These are phyloP conservation scores for cat (Felis catus) DNA, from an alignment of 2,113 vertebrate genomes.

Conservation along the genomic window DNA sequence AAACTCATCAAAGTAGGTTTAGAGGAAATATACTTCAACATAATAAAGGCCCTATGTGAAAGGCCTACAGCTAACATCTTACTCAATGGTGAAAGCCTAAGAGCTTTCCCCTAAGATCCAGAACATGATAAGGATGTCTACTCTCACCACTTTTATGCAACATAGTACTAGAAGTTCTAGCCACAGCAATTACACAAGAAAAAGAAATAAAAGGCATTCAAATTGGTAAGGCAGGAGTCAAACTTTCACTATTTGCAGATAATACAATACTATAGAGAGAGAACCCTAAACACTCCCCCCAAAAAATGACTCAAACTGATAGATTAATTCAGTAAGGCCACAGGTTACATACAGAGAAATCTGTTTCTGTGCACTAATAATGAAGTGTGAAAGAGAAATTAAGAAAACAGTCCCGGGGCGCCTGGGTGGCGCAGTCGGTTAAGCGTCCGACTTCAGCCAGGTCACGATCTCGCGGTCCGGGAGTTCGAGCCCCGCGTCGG, in stretches of 20 bases:
- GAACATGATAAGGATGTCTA: neutral
- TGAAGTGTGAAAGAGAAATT: neutral
- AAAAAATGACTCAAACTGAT: neutral
- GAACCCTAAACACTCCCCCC: neutral
- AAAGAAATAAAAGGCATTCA: neutral
- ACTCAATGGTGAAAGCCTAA: neutral
- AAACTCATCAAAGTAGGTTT: neutral
- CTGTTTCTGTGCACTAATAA: neutral
- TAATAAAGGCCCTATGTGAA: neutral
- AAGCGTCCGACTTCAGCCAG: no score
- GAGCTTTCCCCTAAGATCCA: neutral
- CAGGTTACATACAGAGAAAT: neutral
- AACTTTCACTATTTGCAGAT: neutral
- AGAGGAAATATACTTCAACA: no score
- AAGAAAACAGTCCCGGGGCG: neutral
- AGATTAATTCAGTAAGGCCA: neutral
- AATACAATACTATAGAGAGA: neutral
- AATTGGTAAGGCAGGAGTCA: neutral
- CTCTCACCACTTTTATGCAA: neutral
- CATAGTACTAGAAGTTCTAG: neutral
- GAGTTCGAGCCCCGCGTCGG: no score
- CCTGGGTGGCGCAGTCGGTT: no score
- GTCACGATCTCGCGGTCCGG: no score
- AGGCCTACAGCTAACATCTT: neutral
- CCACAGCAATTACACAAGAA: neutral